Conservation (phyloP, 1,140 invertebrate species). For the Archivesica marissinica region DNA sequence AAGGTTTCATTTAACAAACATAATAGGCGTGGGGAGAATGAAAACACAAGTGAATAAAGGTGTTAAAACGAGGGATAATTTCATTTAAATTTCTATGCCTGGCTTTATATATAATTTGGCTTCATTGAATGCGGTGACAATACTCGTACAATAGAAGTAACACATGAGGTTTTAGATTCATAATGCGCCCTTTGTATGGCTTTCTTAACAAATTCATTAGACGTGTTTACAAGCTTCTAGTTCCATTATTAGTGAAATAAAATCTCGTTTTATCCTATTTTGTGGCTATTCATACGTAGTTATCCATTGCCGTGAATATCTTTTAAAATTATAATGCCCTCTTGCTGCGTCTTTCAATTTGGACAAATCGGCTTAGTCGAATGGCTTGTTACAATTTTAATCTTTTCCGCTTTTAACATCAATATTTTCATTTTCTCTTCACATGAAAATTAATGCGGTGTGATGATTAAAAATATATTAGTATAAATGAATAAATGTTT, state of each 20-base stretch:
- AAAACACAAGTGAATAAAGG: constrained; percentile 57
- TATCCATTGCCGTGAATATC: constrained; percentile 51
- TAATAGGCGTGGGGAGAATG: constrained; percentile 44
- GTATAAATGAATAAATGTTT: constrained; percentile 14
- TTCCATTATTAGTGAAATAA: constrained; percentile 56
- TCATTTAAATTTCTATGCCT: constrained; percentile 58
- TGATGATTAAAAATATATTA: constrained; percentile 23
- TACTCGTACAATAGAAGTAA: constrained; percentile 48
- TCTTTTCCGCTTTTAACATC: constrained; percentile 5
- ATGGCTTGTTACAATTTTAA: neutral
- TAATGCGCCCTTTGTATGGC: constrained; percentile 43
- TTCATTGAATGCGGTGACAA: constrained; percentile 50
- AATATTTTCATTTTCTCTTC: constrained; percentile 16
- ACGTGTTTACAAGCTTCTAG: constrained; percentile 58
- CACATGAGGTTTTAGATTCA: constrained; percentile 36
- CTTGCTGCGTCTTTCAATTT: neutral
- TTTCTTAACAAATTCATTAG: constrained; percentile 58
- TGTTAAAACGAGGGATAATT: constrained; percentile 60
- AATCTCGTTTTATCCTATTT: constrained; percentile 59
- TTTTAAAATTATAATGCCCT: constrained; percentile 51
- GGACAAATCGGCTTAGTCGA: constrained; percentile 51
- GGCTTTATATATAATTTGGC: constrained; percentile 56
- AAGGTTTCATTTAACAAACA: constrained; percentile 58
- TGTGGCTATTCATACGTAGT: constrained; percentile 35
- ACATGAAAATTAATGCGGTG: neutral